These are phyloP conservation scores for Aeoliscus strigatus DNA, from an alignment of 2,797 vertebrate species.

Conservation along the genomic window DNA sequence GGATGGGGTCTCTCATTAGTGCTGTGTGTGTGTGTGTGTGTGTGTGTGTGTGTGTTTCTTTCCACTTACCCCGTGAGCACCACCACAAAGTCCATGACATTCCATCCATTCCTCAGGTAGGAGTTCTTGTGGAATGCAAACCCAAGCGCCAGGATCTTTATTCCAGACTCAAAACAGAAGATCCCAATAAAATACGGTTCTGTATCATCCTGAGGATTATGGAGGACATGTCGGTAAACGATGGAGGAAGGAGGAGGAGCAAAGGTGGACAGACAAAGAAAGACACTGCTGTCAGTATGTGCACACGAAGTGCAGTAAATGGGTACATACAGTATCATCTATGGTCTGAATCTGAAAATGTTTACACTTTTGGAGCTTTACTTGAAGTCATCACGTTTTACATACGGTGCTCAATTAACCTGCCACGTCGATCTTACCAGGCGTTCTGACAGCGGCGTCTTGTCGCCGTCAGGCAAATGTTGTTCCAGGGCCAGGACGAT, in stretches of 20 bases:
- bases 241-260: conserved; percentile 42
- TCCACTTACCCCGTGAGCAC: conserved; percentile 94
- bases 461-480: conserved; percentile 93
- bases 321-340: too few relatives aligned
- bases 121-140: conserved; percentile 97
- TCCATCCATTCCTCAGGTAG: conserved; percentile 97
- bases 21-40: too few relatives aligned
- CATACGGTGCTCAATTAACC: too few relatives aligned
- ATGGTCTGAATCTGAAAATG: too few relatives aligned
- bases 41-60: too few relatives aligned
- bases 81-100: conserved; percentile 99
- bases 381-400: too few relatives aligned
- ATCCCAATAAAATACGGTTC: conserved; percentile 99
- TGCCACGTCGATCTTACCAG: too few relatives aligned
- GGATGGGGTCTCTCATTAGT: conserved; percentile 64
- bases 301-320: too few relatives aligned
- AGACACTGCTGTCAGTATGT: too few relatives aligned
- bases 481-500: conserved; percentile 97
- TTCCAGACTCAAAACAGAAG: conserved; percentile 98
- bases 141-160: conserved; percentile 96
- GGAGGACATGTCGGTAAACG: too few relatives aligned
- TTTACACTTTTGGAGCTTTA: too few relatives aligned
- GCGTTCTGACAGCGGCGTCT: conserved; percentile 96
- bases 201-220: conserved; percentile 87
- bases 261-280: too few relatives aligned